Evolutionary conservation across 1,140 invertebrate genomes (phyloP), one percentile per base, ranked within the genome.

Genomic region (Bombus polaris): DNA sequence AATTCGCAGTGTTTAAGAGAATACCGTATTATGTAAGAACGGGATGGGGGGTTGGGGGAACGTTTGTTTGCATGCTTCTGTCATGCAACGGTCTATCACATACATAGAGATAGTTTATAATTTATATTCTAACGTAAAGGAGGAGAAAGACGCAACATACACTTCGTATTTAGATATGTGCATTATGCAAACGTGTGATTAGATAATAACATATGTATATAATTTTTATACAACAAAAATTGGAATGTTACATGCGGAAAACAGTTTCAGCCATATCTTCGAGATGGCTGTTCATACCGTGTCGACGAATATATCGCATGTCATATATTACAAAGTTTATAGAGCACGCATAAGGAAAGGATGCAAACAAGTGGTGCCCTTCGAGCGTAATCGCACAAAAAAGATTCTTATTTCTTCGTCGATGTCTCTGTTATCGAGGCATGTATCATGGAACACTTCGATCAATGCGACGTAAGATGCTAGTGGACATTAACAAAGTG

Each of bases 131-230:
- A 75, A 62, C 25, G 2, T 35, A 37, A 42, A 47, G 68, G 25
- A 9, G 8, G 28, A 39, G 82, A 47, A 44, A 78, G 83, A 66
- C 74, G 75, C 74, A 77, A 47, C 83, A 53, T 83, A 89, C 74
- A 87, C 80, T 89, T 87, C 35, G 59, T 81, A 89, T 39, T 71
- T 81, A 89, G 76, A 72, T 53, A 62, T 72, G 65, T 89, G 72
- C 81, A 87, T 84, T 83, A 87, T 87, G 77, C 57, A 75, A 85
- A 57, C 65, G 85, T 77, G 68, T 87, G 85, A 81, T 62, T 90
- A 90, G 82, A 90, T 90, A 89, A 89, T 83, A 87, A 87, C 89
- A 81, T 90, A 89, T 90, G 87, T 89, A 89, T 83, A 90, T 90
- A 89, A 90, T 85, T 87, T 90, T 90, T 90, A 65, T 90, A 90